Base-by-base conservation (phyloP, 35 echinoderm and acorn worm species). In the Anneissia japonica region DNA sequence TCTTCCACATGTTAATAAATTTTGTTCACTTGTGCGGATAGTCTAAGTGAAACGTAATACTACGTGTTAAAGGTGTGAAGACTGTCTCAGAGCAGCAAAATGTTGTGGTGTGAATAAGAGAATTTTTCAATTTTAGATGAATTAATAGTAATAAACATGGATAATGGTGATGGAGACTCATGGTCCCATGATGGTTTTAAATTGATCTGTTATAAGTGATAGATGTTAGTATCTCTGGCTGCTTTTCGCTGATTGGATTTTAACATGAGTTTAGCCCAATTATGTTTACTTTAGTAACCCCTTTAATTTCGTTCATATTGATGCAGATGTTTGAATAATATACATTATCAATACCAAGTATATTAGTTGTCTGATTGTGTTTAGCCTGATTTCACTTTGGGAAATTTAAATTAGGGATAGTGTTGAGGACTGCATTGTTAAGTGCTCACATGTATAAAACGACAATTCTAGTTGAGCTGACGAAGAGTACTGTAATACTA, bases 311-410 rank as follows among this genome's bases (percentile, higher is more conserved):
- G 26, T 64, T 23, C 51, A 64, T 64, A 64, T 23, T 64, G 6
- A 64, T 64, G 51, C 51, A 64, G 51, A 64, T 64, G 51, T 64
- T 64, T 64, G 51, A 64, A 64, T 64, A 64, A 64, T 64, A 64
- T 64, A 64, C 51, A 64, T 64, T 64, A 64, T 64, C 51, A 64
- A 64, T 64, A 45, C 40, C 5, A 45, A 45, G 16, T 45, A 45
- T 45, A 64, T 64, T 64, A 64, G 51, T 64, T 64, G 51, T 6
- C 51, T 2, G 51, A 12, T 64, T 2, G 51, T 45, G 40, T 45
- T 64, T 64, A 64, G 51, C 51, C 51, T 64, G 51, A 64, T 64
- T 64, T 64, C 51, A 64, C 51, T 64, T 64, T 64, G 11, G 51
- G 51, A 64, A 64, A 64, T 64, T 64, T 64, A 64, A 64, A 64